Evolutionary conservation across 2,113 vertebrate species (phyloP).

Genomic region (Leptocoma aspasia): DNA sequence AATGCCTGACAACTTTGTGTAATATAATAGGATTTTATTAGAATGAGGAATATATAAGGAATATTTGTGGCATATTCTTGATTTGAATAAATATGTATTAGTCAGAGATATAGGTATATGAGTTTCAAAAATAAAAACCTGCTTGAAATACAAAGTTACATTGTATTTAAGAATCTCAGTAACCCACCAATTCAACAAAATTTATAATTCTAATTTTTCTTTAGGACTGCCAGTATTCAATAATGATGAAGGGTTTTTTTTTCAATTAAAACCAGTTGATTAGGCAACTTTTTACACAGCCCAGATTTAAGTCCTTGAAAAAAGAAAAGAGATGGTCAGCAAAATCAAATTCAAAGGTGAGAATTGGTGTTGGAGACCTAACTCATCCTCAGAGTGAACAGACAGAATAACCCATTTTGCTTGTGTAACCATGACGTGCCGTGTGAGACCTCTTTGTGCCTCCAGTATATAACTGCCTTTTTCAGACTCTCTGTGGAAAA

Average conservation of each 20-base stretch:
- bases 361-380: background rate
- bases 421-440: accelerated
- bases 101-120: background rate
- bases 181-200: background rate
- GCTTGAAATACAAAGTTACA: background rate
- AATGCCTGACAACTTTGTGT: background rate
- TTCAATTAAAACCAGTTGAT: background rate
- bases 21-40: background rate
- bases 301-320: background rate
- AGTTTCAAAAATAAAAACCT: background rate
- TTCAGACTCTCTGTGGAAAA: background rate
- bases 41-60: background rate
- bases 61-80: background rate
- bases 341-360: background rate
- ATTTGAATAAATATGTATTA: background rate
- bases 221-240: background rate
- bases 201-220: background rate
- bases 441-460: background rate
- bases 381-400: background rate
- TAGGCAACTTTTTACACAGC: background rate
- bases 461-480: background rate
- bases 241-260: background rate
- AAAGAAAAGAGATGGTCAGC: background rate
- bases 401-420: background rate
- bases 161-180: background rate